phyloP scores from a whole-genome alignment of 1,140 invertebrate genomes.

The Rhizoglyphus robini region DNA sequence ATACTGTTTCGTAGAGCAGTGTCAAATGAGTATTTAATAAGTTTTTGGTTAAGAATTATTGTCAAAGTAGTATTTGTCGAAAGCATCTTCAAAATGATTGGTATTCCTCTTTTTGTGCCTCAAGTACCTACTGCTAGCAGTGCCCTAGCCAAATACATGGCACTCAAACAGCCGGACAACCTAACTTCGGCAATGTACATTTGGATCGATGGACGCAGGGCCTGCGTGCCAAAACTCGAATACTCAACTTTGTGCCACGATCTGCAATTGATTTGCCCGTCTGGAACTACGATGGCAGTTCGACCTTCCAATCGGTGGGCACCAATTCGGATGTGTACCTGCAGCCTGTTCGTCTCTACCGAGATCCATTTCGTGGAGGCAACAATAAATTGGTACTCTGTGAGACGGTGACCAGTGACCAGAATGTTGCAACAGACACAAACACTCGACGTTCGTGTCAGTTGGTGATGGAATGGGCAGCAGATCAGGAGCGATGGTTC shows the following conservation, averaged over 20 bases:
- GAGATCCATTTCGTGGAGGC: conserved; percentile 71
- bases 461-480: conserved; percentile 35
- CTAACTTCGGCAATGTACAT: conserved; percentile 59
- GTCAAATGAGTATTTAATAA: too few relatives aligned
- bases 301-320: too few relatives aligned
- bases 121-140: too few relatives aligned
- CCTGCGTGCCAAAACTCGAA: conserved; percentile 74
- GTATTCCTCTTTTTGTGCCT: too few relatives aligned
- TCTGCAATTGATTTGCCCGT: conserved; percentile 56
- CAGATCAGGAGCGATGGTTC: too few relatives aligned
- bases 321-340: conserved; percentile 80
- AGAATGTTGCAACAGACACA: conserved; percentile 51
- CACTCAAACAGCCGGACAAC: neutral
- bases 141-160: neutral
- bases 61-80: too few relatives aligned
- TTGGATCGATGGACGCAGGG: conserved; percentile 84
- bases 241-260: conserved; percentile 32
- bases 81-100: too few relatives aligned
- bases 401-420: conserved; percentile 56
- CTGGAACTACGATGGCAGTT: conserved; percentile 76
- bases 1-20: too few relatives aligned
- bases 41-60: too few relatives aligned
- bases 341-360: conserved; percentile 72
- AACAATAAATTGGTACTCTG: conserved; percentile 82
- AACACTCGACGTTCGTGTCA: conserved; percentile 26